phyloP scores from a whole-genome alignment of 2,888 invertebrate genomes.

The Scelioninae gen. 2 region DNA sequence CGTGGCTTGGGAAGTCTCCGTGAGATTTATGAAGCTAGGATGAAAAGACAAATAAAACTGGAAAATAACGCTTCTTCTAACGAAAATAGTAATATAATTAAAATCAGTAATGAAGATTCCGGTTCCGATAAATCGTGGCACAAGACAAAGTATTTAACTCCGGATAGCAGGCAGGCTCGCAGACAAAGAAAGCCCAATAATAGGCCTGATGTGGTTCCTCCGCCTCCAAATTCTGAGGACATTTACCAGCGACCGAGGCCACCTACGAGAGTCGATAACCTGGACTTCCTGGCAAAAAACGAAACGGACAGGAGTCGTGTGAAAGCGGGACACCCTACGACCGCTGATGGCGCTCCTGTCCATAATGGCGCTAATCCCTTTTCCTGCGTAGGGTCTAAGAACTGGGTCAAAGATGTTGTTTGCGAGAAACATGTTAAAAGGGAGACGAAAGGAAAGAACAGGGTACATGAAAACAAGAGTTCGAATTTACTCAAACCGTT shows the following conservation, averaged over 20 bases:
- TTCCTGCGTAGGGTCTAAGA: conserved; percentile 66
- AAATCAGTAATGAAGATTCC: conserved; percentile 59
- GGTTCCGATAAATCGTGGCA: conserved; percentile 66
- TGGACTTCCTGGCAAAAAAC: conserved; percentile 80
- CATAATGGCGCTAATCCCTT: conserved; percentile 60
- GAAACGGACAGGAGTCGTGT: conserved; percentile 79
- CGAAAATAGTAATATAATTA: conserved; percentile 43
- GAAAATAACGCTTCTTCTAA: background rate
- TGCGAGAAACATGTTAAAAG: conserved; percentile 36
- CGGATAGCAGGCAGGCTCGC: conserved; percentile 85
- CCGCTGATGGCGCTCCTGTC: conserved; percentile 74
- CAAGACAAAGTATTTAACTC: conserved; percentile 76
- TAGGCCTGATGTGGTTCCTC: conserved; percentile 83
- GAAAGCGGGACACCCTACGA: conserved; percentile 73
- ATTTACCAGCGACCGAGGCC: conserved; percentile 52
- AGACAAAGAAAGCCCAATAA: conserved; percentile 80
- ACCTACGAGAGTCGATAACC: conserved; percentile 33
- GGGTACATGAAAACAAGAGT: background rate
- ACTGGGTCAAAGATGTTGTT: conserved; percentile 36
- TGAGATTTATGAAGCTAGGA: conserved; percentile 82
- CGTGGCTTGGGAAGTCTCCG: conserved; percentile 82
- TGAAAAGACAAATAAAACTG: conserved; percentile 65
- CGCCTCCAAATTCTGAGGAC: conserved; percentile 78
- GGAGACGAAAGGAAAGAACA: conserved; percentile 3
- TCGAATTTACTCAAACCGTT: conserved; percentile 26